Evolutionary conservation across 2,888 invertebrate genomes (phyloP), one percentile per base, ranked within the genome.

Genomic region (Phengaris alcon): DNA sequence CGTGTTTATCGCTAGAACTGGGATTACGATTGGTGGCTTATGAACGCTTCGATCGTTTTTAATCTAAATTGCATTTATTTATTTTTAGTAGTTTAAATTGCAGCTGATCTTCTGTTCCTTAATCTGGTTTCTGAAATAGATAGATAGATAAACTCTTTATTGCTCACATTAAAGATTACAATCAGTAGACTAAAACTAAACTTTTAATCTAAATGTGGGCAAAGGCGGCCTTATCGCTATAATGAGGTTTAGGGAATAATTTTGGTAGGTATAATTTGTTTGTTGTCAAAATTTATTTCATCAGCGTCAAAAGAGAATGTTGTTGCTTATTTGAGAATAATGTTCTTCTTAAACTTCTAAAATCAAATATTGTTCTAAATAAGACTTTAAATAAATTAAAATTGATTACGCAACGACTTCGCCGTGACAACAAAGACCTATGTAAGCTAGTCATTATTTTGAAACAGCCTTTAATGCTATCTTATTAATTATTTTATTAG

Each of bases 1-100:
- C 91, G 90, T 89, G 89, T 90, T 91, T 87, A 90, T 91, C 86
- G 89, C 90, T 89, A 86, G 87, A 90, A 90, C 87, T 88, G 87
- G 87, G 88, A 87, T 76, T 75, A 70, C 57, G 69, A 75, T 74
- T 75, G 51, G 69, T 57, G 70, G 57, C 68, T 70, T 75, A 55
- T 75, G 57, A 75, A 57, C 48, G 55, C 51, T 15, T 57, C 55
- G 55, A 57, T 55, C 70, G 75, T 77, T 76, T 57, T 68, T 57
- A 64, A n/a, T 75, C 72, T 44, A 59, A 75, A 74, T 74, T 76
- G 22, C 74, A 76, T 35, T 68, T 68, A 72, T 72, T 52, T 68
- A 15, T 35, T 72, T 72, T 72, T 72, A 72, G 22, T 22, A 54
- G 13, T 54, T 13, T 54, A 35, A 52, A 72, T 54, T 72, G 72